Evolutionary conservation across 2,888 invertebrate species (phyloP), one percentile per base, ranked within the genome.

Genomic region (Athalia cordata): DNA sequence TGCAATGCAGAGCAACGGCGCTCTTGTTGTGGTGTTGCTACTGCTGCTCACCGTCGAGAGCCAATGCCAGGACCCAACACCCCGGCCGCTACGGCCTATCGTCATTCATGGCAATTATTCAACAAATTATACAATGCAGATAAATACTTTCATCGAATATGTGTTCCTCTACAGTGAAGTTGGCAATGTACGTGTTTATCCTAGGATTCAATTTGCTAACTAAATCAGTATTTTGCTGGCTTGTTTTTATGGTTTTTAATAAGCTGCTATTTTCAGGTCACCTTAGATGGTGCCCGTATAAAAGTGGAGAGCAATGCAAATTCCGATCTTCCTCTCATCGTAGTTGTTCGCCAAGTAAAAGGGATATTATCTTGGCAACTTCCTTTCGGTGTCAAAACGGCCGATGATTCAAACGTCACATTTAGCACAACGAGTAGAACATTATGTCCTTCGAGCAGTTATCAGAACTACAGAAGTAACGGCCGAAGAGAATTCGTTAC

Each of bases 331-430:
- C 96, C 96, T 0, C 89, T 96, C 5, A 92, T 96, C 82, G 92
- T 96, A 78, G 95, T 96, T 0, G 94, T 95, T 0, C 90, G 94
- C 62, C 95, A 96, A 87, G 94, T 94, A 82, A 93, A 93, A 86
- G 94, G 94, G 68, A 94, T 96, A 1, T 90, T 95, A 78, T 96
- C 96, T 0, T 96, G 96, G 96, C 94, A 95, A 85, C 91, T 96
- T 7, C 96, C 96, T 0, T 91, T 95, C 84, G 84, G 93, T 68
- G 92, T 95, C 0, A 92, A 92, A 78, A 89, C 85, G 79, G 81
- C 83, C 13, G 75, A 83, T 79, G 76, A 81, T 8, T 79, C 29
- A 29, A 29, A 80, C 52, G 78, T 82, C 75, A 79, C 80, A 4
- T 90, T 87, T 70, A 84, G 84, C 70, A 86, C 81, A 57, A 89